phyloP scores from a whole-genome alignment of 2,113 vertebrate species.

The Pelusios castaneus region DNA sequence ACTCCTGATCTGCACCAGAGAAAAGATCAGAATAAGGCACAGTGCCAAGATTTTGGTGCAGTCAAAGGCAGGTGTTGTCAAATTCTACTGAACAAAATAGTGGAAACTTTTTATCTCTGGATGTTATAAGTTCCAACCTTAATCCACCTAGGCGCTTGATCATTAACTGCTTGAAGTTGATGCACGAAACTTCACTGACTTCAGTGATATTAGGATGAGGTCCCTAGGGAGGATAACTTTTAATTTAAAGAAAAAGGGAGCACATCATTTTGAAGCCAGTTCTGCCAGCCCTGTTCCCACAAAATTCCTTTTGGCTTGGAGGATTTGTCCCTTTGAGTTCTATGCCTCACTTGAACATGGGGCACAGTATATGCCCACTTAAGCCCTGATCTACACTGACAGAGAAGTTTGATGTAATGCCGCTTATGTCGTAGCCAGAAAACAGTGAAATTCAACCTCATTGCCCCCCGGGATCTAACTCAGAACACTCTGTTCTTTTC shows the following conservation, averaged over 20 bases:
- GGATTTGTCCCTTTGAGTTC: not conserved
- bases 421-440: too few species aligned
- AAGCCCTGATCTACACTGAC: too few species aligned
- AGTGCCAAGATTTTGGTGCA: not conserved
- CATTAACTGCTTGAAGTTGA: not conserved
- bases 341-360: accelerated
- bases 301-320: accelerated
- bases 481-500: too few species aligned
- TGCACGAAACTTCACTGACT: not conserved
- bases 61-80: accelerated
- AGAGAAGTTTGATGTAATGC: too few species aligned
- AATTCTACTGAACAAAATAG: not conserved
- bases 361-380: accelerated
- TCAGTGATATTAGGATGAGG: not conserved
- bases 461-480: too few species aligned
- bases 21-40: not conserved
- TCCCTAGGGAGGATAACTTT: not conserved
- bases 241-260: not conserved
- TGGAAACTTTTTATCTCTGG: not conserved
- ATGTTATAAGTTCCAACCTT: not conserved
- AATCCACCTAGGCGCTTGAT: not conserved
- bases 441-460: too few species aligned
- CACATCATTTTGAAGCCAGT: accelerated
- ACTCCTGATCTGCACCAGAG: not conserved
- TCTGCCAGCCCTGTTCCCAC: not conserved